Percentiles rank a stretch among this genome's conserved stretches.
Conservation (phyloP, 2,113 vertebrate species). For the Podarcis cretensis region DNA sequence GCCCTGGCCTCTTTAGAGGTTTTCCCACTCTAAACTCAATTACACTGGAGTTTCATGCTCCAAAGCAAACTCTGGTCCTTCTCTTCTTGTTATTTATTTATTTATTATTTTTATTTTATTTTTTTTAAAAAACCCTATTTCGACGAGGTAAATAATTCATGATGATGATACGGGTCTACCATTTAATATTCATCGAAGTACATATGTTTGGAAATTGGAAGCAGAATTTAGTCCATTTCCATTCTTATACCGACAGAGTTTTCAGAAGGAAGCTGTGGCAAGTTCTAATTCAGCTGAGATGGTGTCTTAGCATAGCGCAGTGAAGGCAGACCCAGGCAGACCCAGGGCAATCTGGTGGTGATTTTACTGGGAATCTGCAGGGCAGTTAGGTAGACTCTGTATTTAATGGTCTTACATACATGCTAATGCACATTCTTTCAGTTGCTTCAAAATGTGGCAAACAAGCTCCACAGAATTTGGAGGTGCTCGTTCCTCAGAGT, state of each 20-base stretch:
- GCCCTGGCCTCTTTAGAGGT: conserved; percentile 84
- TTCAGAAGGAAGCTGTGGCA: conserved; percentile 72
- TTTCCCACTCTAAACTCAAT: conserved; percentile 86
- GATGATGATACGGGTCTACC: conserved; percentile 78
- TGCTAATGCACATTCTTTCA: neutral
- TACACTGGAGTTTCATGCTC: conserved; percentile 82
- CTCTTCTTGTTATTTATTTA: conserved; percentile 24
- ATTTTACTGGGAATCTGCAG: conserved; percentile 11
- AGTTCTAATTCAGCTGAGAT: conserved; percentile 64
- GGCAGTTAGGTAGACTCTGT: neutral
- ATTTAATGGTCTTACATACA: neutral
- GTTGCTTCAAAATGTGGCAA: neutral
- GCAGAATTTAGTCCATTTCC: conserved; percentile 86
- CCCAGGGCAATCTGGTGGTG: conserved; percentile 43
- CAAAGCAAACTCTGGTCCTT: conserved; percentile 75
- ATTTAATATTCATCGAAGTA: conserved; percentile 87
- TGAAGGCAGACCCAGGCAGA: conserved; percentile 39
- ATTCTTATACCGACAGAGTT: conserved; percentile 90
- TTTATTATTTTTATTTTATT: neutral
- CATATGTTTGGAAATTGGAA: conserved; percentile 84
- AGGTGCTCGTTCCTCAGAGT: neutral
- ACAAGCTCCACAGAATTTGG: neutral
- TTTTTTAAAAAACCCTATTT: conserved; percentile 61
- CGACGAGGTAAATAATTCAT: conserved; percentile 82
- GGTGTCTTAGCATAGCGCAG: conserved; percentile 22